Percentiles rank a stretch among this genome's conserved stretches.
These are phyloP conservation scores for Tortrix viridana DNA, from an alignment of 2,888 invertebrate genomes.

Conservation along the genomic window DNA sequence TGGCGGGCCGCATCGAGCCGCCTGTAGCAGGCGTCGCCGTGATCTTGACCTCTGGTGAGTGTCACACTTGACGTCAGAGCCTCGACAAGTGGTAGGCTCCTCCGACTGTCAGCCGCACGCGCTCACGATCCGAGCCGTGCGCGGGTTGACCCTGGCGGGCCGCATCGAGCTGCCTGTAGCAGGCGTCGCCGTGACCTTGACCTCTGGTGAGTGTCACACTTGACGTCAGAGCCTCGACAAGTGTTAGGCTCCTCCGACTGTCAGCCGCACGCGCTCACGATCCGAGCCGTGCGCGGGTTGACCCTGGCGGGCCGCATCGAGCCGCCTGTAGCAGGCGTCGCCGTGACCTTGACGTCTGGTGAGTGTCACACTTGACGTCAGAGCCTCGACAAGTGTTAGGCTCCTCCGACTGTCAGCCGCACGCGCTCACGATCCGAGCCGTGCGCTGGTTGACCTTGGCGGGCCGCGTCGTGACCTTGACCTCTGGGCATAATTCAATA, in stretches of 20 bases:
- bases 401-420: conserved; percentile 86
- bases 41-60: conserved; percentile 69
- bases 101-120: conserved; percentile 88
- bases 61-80: conserved; percentile 65
- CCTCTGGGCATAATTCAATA: too few relatives aligned
- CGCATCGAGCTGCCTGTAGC: conserved; percentile 85
- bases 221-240: conserved; percentile 79
- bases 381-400: conserved; percentile 82
- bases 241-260: conserved; percentile 87
- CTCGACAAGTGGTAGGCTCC: conserved; percentile 81
- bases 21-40: conserved; percentile 85
- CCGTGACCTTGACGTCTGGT: conserved; percentile 78
- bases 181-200: conserved; percentile 83
- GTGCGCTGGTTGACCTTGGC: conserved; percentile 86
- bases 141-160: conserved; percentile 88
- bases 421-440: conserved; percentile 86
- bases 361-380: conserved; percentile 59
- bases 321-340: conserved; percentile 86
- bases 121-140: conserved; percentile 85
- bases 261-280: conserved; percentile 84
- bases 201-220: conserved; percentile 53
- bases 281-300: conserved; percentile 86
- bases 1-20: conserved; percentile 86
- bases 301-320: conserved; percentile 86
- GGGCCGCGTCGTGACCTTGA: conserved; percentile 84